These are phyloP conservation scores for Sminthopsis crassicaudata DNA, from an alignment of 2,113 vertebrate genomes.

Conservation along the genomic window DNA sequence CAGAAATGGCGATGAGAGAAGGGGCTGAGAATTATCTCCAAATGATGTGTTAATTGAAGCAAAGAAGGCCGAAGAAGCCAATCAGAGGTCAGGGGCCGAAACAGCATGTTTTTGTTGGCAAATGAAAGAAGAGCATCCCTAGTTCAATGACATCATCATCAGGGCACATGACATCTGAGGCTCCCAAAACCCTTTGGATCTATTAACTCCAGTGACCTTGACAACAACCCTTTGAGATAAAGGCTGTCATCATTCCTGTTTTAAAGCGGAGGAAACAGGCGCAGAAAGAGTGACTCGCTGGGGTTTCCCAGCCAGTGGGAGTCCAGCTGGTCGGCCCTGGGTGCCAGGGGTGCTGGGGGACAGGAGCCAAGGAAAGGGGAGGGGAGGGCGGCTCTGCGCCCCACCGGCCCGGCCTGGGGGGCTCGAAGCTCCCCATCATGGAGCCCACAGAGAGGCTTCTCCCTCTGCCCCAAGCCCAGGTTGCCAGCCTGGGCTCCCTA, in stretches of 20 bases:
- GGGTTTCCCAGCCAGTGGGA: background rate
- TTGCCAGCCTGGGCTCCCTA: slow-evolving; percentile 81
- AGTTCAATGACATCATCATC: background rate
- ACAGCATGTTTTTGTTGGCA: background rate
- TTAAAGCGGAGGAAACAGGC: background rate
- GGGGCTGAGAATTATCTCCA: slow-evolving; percentile 5
- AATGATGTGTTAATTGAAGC: slow-evolving; percentile 35
- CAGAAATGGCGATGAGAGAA: background rate
- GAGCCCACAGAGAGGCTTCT: slow-evolving; percentile 71
- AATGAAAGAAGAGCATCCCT: background rate
- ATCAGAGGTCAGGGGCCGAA: background rate
- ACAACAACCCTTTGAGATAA: background rate
- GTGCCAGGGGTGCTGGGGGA: background rate
- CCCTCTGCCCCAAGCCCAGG: slow-evolving; percentile 74
- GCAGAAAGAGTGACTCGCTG: background rate
- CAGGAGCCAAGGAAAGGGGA: slow-evolving; percentile 12
- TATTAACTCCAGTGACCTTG: background rate
- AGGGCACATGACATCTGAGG: background rate
- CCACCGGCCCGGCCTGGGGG: background rate
- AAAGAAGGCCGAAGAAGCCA: slow-evolving; percentile 12
- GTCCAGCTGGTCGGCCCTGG: background rate
- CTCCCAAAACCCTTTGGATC: background rate
- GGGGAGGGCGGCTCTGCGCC: background rate
- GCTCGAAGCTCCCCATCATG: background rate
- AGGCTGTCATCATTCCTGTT: background rate